These are phyloP conservation scores for Bombus pascuorum DNA, from an alignment of 1,140 invertebrate genomes.

Conservation along the genomic window DNA sequence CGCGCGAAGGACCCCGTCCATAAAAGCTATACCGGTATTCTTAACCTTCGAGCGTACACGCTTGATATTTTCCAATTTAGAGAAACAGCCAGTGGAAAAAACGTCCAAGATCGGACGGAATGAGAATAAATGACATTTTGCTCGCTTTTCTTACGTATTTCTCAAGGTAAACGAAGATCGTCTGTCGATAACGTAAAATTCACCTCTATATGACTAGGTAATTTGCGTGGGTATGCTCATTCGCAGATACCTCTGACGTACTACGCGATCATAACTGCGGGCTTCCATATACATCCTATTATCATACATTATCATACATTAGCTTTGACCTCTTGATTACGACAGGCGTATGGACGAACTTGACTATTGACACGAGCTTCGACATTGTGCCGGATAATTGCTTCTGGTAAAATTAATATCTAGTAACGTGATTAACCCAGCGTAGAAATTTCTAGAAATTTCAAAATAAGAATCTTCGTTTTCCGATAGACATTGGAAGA, in stretches of 20 bases:
- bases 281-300: constrained; percentile 56
- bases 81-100: not conserved
- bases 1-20: not conserved
- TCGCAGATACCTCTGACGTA: constrained; percentile 31
- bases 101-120: not conserved
- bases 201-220: not conserved
- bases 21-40: not conserved
- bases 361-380: constrained; percentile 15
- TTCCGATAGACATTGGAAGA: not conserved
- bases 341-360: constrained; percentile 29
- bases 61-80: not conserved
- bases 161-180: not conserved
- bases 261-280: constrained; percentile 49
- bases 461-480: not conserved
- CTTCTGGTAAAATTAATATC: not conserved
- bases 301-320: constrained; percentile 69
- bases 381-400: not conserved
- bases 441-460: not conserved
- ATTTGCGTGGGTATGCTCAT: constrained; percentile 39
- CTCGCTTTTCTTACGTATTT: not conserved
- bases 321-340: constrained; percentile 54
- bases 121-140: not conserved
- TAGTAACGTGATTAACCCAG: not conserved
- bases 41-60: not conserved
- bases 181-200: not conserved